These are phyloP conservation scores for Leptosomus discolor DNA, from an alignment of 2,113 vertebrate genomes.

Conservation along the genomic window DNA sequence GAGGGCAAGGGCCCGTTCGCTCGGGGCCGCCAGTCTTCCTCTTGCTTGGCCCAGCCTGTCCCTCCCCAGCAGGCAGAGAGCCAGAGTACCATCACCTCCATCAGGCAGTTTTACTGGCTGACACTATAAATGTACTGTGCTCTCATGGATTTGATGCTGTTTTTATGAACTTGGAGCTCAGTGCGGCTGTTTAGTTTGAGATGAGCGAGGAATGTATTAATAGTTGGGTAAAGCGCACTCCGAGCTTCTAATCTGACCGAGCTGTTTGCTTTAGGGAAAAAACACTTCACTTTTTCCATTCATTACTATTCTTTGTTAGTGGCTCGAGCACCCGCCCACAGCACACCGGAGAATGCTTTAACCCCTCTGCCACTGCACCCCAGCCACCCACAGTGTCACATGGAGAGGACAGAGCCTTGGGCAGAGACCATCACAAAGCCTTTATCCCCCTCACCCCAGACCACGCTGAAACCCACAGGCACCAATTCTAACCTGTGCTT, in stretches of 20 bases:
- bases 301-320: constrained; percentile 68
- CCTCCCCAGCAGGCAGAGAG: neutral
- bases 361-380: constrained; percentile 47
- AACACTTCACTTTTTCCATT: constrained; percentile 82
- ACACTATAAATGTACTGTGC: constrained; percentile 72
- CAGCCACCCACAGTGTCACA: neutral
- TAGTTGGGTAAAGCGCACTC: constrained; percentile 78
- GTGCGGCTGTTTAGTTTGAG: constrained; percentile 80
- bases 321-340: neutral
- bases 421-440: neutral
- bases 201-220: constrained; percentile 82
- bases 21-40: neutral
- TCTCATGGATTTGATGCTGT: constrained; percentile 78
- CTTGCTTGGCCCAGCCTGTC: neutral
- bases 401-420: rapidly evolving
- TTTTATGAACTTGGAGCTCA: constrained; percentile 80
- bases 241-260: constrained; percentile 75
- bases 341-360: constrained; percentile 41
- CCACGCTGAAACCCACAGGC: rapidly evolving
- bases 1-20: neutral
- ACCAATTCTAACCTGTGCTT: neutral
- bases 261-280: constrained; percentile 77
- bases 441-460: rapidly evolving
- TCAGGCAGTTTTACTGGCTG: constrained; percentile 73
- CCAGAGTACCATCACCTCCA: constrained; percentile 42